These are phyloP conservation scores for Corvus moneduloides DNA, from an alignment of 2,113 vertebrate genomes.

Conservation along the genomic window DNA sequence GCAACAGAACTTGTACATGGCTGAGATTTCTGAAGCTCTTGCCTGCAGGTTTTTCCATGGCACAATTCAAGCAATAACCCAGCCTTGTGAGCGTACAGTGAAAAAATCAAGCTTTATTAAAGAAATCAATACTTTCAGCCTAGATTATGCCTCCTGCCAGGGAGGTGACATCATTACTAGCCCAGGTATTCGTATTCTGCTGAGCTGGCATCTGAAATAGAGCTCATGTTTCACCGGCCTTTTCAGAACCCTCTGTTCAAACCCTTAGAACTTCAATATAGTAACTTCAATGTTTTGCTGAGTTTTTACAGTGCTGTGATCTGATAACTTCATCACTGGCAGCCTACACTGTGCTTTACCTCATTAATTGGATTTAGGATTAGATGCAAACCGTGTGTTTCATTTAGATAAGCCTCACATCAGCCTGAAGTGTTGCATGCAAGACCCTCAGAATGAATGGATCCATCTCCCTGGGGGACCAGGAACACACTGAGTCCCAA, in stretches of 20 bases:
- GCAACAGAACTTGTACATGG: not conserved
- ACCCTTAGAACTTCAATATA: not conserved
- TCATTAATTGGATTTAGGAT: not conserved
- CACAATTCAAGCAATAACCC: not conserved
- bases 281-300: not conserved
- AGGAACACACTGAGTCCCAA: not conserved
- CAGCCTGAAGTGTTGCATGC: not conserved
- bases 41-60: not conserved
- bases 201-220: slow-evolving; percentile 10
- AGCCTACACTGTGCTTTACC: not conserved
- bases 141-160: slow-evolving; percentile 10
- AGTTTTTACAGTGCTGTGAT: not conserved
- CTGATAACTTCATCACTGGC: not conserved
- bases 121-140: slow-evolving; percentile 27
- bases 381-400: not conserved
- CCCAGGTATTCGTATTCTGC: slow-evolving; percentile 24
- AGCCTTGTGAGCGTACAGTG: not conserved
- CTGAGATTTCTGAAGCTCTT: not conserved
- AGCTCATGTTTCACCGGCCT: not conserved
- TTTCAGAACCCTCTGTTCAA: not conserved
- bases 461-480: not conserved
- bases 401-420: not conserved
- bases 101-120: not conserved
- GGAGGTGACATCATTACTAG: slow-evolving; percentile 5
- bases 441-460: not conserved